Evolutionary conservation across 2,797 vertebrate genomes (phyloP).

Genomic region (Megaceryle alcyon): DNA sequence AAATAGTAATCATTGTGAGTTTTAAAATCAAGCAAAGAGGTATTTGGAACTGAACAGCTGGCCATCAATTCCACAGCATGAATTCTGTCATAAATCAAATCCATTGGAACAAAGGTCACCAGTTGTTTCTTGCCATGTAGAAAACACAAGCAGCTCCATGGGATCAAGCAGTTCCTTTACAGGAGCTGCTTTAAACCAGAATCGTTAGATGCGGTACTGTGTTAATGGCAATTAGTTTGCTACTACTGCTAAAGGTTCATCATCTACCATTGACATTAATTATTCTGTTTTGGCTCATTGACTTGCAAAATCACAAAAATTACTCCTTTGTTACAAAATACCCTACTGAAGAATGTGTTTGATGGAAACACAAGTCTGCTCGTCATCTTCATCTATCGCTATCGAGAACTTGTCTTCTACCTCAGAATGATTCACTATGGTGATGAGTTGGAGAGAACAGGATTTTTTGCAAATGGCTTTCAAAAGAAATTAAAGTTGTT

Average conservation of each 20-base stretch:
- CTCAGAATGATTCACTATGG: not conserved
- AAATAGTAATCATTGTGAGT: not conserved
- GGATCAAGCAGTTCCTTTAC: not conserved
- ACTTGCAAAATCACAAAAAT: conserved; percentile 55
- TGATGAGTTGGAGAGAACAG: not conserved
- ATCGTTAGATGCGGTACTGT: not conserved
- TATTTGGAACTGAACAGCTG: not conserved
- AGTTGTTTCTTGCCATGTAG: not conserved
- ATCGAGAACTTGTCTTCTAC: conserved; percentile 3
- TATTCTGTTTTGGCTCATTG: conserved; percentile 58
- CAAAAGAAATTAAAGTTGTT: conserved; percentile 11
- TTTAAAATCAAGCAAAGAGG: not conserved
- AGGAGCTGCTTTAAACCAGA: not conserved
- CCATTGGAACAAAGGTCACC: not conserved
- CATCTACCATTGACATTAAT: conserved; percentile 39
- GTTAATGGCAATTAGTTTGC: conserved; percentile 28
- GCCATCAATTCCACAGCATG: not conserved
- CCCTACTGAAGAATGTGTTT: not conserved
- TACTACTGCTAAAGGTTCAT: conserved; percentile 13
- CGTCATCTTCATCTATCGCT: not conserved
- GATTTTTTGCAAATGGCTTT: conserved; percentile 9
- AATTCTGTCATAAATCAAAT: conserved; percentile 2
- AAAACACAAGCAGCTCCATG: not conserved
- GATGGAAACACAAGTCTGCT: conserved; percentile 4
- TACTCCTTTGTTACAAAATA: conserved; percentile 42